Conservation (phyloP, 2,113 vertebrate species). For the Misgurnus mizolepis region DNA sequence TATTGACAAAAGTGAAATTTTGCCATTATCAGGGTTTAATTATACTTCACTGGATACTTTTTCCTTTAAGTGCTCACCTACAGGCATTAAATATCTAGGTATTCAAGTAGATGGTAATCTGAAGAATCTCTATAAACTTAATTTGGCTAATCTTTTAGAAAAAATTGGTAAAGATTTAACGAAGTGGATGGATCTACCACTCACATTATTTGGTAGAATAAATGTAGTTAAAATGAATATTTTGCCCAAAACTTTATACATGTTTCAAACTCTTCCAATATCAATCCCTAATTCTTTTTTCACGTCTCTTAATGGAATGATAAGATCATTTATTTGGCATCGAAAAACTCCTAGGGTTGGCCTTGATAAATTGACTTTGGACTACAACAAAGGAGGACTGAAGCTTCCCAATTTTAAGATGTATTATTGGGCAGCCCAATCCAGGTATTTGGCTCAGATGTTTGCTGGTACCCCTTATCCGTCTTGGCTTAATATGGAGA, state of each 20-base stretch:
- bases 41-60: not conserved
- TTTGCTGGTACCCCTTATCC: not conserved
- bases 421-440: not conserved
- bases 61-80: not conserved
- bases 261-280: not conserved
- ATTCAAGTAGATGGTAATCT: not conserved
- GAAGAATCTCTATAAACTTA: not conserved
- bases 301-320: too few relatives aligned
- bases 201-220: not conserved
- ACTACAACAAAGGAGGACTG: not conserved
- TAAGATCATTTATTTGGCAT: too few relatives aligned
- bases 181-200: not conserved
- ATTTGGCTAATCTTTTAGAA: not conserved
- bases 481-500: not conserved
- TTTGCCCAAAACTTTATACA: not conserved
- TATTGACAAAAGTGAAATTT: not conserved
- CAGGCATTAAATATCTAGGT: too few relatives aligned
- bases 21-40: not conserved
- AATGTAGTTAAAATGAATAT: not conserved
- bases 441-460: not conserved
- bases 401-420: not conserved
- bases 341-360: too few relatives aligned
- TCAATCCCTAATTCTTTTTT: too few relatives aligned
- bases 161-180: not conserved
- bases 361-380: not conserved